Percentiles rank a stretch among this genome's conserved stretches.
phyloP scores from a whole-genome alignment of 2,888 invertebrate species.

The Parochlus steinenii region DNA sequence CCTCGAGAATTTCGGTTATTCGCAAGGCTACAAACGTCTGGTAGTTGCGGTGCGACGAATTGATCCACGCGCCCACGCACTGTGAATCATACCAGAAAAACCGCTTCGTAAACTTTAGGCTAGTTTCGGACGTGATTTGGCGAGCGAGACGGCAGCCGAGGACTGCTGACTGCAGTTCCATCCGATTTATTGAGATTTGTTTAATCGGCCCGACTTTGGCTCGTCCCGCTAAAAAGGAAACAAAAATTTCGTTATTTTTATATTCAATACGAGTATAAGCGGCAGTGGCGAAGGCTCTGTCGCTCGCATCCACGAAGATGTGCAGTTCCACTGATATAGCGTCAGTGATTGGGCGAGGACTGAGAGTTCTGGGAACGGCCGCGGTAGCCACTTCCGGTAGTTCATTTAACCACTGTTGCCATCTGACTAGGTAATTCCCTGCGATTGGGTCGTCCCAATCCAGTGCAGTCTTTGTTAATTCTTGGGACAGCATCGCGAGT shows the following conservation, averaged over 20 bases:
- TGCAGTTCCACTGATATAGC: constrained; percentile 13
- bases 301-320: constrained; percentile 16
- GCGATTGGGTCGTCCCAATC: constrained; percentile 14
- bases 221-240: constrained; percentile 15
- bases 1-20: constrained; percentile 5
- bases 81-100: constrained; percentile 19
- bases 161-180: constrained; percentile 17
- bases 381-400: constrained; percentile 16
- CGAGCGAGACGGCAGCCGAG: constrained; percentile 15
- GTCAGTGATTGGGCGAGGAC: not conserved
- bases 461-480: constrained; percentile 11
- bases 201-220: constrained; percentile 17
- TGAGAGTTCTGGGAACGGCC: constrained; percentile 15
- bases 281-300: constrained; percentile 16
- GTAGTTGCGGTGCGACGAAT: constrained; percentile 12
- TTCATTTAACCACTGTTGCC: constrained; percentile 15
- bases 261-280: constrained; percentile 15
- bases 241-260: constrained; percentile 6
- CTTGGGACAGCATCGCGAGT: constrained; percentile 14
- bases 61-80: constrained; percentile 17
- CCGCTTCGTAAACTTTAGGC: constrained; percentile 12
- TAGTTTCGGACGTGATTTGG: constrained; percentile 11
- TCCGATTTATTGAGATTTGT: constrained; percentile 16
- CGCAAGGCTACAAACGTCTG: constrained; percentile 4
- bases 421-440: constrained; percentile 14